Base-by-base conservation (phyloP, 92 coral and sea anemone species). In the Bergia puertoricense region DNA sequence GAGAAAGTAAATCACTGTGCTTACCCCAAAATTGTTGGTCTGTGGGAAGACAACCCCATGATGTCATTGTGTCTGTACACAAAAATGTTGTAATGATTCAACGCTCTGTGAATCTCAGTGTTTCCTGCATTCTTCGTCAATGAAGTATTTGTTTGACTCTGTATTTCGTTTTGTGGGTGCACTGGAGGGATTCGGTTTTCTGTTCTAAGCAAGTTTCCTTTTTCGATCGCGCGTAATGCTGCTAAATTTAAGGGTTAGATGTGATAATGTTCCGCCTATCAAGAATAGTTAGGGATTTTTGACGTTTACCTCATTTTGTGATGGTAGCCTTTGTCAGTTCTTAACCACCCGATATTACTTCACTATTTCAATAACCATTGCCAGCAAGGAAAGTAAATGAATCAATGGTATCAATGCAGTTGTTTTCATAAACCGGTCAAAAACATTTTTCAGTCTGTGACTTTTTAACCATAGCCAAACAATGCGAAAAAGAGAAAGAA, bases 21-120 rank as follows among this genome's bases (percentile, higher is more conserved):
- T 41, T 13, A 65, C 56, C 9, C 5, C 38, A 3, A 22, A 81
- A 67, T 39, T 40, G 76, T 65, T 81, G 56, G 86, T 13, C 22
- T 59, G 85, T 81, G 74, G 50, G 50, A n/a, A 4, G 41, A 81
- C 1, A 16, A 20, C 54, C 7, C 76, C 41, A 82, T 82, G 86
- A 82, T 65, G 76, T 82, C 76, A 82, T 82, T 59, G 43, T 82
- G 18, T 82, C 86, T 66, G 76, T 81, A 65, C 76, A 82, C 86
- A 66, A 44, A 41, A 82, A 62, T 82, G 59, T 42, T 66, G 86
- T 82, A 82, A 82, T 82, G 76, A 82, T 42, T 66, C 56, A 40
- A 82, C 86, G 86, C 76, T 66, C 40, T 23, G 72, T 71, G 76
- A 43, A 23, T 62, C 37, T 67, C n/a, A 18, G 51, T 82, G 86